Percentiles rank a stretch among this genome's conserved stretches.
Conservation (phyloP, 2,113 vertebrate genomes). For the Cairina moschata region DNA sequence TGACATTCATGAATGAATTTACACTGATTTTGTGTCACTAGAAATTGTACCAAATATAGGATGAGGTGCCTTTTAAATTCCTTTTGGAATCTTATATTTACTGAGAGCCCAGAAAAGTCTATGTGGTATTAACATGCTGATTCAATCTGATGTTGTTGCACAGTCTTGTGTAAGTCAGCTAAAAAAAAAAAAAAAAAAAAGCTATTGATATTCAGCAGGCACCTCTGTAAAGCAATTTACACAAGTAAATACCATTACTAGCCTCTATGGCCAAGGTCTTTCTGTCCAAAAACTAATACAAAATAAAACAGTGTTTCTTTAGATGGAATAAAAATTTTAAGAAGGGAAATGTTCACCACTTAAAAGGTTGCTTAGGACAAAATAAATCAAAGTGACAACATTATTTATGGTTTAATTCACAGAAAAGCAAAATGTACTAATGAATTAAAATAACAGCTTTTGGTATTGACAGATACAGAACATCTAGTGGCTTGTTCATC, state of each 20-base stretch:
- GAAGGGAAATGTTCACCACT: neutral
- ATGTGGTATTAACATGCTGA: neutral
- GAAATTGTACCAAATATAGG: neutral
- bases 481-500: neutral
- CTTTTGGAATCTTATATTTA: neutral
- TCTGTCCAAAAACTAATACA: neutral
- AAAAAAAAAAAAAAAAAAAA: neutral
- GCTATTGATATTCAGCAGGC: neutral
- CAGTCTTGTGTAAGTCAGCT: neutral
- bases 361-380: neutral
- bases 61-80: neutral
- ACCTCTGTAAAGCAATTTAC: neutral
- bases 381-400: neutral
- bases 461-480: neutral
- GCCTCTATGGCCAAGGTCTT: neutral
- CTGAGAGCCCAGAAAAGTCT: neutral
- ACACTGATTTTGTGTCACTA: neutral
- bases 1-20: neutral
- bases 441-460: neutral
- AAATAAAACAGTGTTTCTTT: neutral
- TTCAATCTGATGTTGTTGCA: neutral
- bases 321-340: neutral
- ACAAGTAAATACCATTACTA: neutral
- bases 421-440: neutral
- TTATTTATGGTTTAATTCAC: conserved; percentile 9